phyloP scores from a whole-genome alignment of 1,140 invertebrate species.

The Drosophila jambulina region DNA sequence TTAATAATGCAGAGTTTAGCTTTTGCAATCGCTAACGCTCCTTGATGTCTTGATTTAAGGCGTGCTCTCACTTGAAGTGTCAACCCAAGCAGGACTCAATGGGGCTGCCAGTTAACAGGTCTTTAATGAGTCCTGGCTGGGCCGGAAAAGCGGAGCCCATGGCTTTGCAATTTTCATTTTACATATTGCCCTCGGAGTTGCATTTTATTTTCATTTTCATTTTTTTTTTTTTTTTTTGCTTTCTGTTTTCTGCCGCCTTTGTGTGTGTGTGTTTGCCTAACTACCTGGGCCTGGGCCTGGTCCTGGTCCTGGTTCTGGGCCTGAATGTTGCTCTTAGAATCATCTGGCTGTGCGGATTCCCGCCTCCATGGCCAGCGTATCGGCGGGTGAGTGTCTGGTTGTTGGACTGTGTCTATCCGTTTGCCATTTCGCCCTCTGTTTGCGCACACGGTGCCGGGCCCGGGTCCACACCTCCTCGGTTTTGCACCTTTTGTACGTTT shows the following conservation, averaged over 20 bases:
- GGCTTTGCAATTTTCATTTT: conserved; percentile 74
- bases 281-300: conserved; percentile 41
- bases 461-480: conserved; percentile 17
- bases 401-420: conserved; percentile 56
- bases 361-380: conserved; percentile 9
- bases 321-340: conserved; percentile 53
- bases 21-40: neutral
- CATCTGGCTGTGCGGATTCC: conserved; percentile 16
- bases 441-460: conserved; percentile 54
- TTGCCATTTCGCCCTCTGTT: conserved; percentile 59
- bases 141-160: conserved; percentile 20
- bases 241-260: conserved; percentile 42
- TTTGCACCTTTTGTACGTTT: conserved; percentile 85
- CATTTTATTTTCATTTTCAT: conserved; percentile 41
- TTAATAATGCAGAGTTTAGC: conserved; percentile 2
- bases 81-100: no score
- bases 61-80: neutral
- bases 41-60: conserved; percentile 2
- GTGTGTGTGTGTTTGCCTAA: conserved; percentile 61
- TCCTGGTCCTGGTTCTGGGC: conserved; percentile 23
- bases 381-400: conserved; percentile 25
- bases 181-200: conserved; percentile 81
- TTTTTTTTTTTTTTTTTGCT: conserved; percentile 21
- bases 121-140: conserved; percentile 50
- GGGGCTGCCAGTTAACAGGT: conserved; percentile 8